Evolutionary conservation across 2,797 vertebrate species (phyloP), one percentile per base, ranked within the genome.

Genomic region (Lepus townsendii): DNA sequence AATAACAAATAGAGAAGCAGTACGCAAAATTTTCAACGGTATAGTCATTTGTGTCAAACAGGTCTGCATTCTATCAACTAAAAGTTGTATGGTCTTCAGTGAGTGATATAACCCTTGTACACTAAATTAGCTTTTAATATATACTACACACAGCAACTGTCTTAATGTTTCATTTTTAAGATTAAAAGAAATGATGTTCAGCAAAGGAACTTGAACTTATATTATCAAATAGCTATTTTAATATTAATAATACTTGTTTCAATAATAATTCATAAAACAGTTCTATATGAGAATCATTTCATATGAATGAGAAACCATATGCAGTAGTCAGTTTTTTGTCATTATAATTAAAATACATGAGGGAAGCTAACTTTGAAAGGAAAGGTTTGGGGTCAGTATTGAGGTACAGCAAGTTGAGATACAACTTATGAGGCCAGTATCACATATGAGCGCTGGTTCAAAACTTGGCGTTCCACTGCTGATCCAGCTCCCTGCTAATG

Each of bases 231-330:
- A 91, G 66, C 13, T 68, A 65, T 91, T 66, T 66, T 54, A 76
- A 57, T 77, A 50, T 76, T 16, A 84, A 16, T 3, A n/a, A 0
- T 92, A 78, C 86, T 69, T 66, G 11, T 60, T 85, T 57, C 38
- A 62, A 84, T 60, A 35, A 42, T 89, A 94, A 68, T n/a, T 47
- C 12, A 87, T 42, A 78, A 95, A 60, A 90, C 57, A 69, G 47
- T 42, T 88, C n/a, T 85, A 77, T 8, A 38, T n/a, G 63, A 6
- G 24, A 50, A 87, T 60, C 72, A 63, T 11, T 75, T 60, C 17
- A 52, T 42, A 19, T 42, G 77, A 75, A 22, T 85, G 12, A 83
- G 94, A 78, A 83, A 12, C 3, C 42, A 87, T 8, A 8, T 47
- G 42, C 42, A 47, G 42, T 47, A 47, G 8, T 47, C 42, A 47